Percentiles rank a stretch among this genome's conserved stretches.
phyloP scores from a whole-genome alignment of 2,113 vertebrate genomes.

The Mesocricetus auratus region DNA sequence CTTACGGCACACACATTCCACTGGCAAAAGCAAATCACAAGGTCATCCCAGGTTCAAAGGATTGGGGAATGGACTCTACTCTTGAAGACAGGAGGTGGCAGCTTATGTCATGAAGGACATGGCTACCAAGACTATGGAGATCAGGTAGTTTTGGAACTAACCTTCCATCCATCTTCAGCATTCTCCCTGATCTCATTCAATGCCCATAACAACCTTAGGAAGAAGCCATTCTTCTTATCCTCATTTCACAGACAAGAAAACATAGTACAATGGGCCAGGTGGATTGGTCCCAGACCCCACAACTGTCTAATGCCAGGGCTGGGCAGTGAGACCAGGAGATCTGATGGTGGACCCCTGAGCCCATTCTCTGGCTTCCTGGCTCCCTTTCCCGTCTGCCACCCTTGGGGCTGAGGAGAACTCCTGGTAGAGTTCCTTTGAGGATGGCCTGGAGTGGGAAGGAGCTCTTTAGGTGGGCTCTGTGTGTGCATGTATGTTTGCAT shows the following conservation, averaged over 20 bases:
- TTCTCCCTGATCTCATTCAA: constrained; percentile 23
- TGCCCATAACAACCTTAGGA: neutral
- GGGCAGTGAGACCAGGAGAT: neutral
- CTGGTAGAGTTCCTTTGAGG: neutral
- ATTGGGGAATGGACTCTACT: neutral
- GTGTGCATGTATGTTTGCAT: neutral
- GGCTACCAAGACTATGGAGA: neutral
- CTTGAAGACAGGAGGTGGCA: constrained; percentile 38
- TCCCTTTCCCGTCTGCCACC: neutral
- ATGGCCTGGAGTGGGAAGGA: neutral
- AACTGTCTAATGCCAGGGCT: neutral
- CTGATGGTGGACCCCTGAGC: neutral
- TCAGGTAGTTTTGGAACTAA: neutral
- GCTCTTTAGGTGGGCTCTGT: neutral
- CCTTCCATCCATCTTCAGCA: neutral
- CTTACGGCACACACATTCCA: neutral
- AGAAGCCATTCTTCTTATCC: neutral
- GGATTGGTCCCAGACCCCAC: neutral
- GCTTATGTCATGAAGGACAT: neutral
- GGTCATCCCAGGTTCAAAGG: neutral
- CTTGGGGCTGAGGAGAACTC: neutral
- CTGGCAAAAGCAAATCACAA: constrained; percentile 1
- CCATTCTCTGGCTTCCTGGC: neutral
- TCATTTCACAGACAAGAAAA: constrained; percentile 38
- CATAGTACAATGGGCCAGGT: neutral